phyloP scores from a whole-genome alignment of 1,140 invertebrate genomes.

The Drosophila sulfurigaster region DNA sequence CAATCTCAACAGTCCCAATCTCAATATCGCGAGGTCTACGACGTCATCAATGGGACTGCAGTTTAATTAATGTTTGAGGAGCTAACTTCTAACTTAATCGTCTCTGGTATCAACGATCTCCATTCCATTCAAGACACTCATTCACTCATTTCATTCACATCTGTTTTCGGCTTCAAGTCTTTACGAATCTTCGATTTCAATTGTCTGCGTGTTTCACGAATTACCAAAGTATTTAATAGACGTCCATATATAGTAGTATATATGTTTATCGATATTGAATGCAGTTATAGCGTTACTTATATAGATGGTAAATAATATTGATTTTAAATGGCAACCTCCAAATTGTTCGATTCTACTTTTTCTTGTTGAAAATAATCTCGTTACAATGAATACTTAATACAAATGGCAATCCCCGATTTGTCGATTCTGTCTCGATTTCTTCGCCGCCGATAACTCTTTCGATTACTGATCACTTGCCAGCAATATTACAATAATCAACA shows the following conservation, averaged over 20 bases:
- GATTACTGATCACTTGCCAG: neutral
- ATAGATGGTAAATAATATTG: too few relatives aligned
- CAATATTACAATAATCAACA: too few relatives aligned
- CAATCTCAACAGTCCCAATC: slow-evolving; percentile 8
- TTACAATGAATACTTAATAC: too few relatives aligned
- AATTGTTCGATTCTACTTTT: too few relatives aligned
- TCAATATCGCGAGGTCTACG: slow-evolving; percentile 61
- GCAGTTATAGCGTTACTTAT: too few relatives aligned
- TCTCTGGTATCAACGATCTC: too few relatives aligned
- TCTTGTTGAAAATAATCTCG: too few relatives aligned
- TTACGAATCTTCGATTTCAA: neutral
- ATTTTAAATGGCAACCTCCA: too few relatives aligned
- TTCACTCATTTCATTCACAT: neutral
- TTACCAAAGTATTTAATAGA: neutral
- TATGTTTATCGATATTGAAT: too few relatives aligned
- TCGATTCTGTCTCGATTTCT: neutral
- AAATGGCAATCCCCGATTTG: too few relatives aligned
- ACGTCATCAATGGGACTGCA: slow-evolving; percentile 80
- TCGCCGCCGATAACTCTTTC: neutral
- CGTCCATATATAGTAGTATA: neutral
- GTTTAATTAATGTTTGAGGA: slow-evolving; percentile 29
- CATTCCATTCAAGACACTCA: too few relatives aligned
- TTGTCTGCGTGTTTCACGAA: neutral
- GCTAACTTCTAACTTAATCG: too few relatives aligned
- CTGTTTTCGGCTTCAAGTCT: neutral